Conservation (phyloP, 2,888 invertebrate genomes). For the Cyclophora albipunctata region DNA sequence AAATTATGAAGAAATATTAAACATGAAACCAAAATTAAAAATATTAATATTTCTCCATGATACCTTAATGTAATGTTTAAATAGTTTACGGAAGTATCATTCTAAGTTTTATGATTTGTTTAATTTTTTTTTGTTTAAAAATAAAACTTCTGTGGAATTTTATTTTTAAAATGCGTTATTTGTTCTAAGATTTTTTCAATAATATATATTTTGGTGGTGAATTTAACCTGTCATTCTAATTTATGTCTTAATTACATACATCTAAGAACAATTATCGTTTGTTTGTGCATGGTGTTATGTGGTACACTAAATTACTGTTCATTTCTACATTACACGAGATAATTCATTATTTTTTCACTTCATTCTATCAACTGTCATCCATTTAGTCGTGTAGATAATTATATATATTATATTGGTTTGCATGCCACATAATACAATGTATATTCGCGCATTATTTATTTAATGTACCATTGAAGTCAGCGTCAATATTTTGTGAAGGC, state of each 20-base stretch:
- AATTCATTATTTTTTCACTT: conserved; percentile 21
- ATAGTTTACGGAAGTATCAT: conserved; percentile 20
- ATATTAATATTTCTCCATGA: conserved; percentile 61
- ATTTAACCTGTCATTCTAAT: no score
- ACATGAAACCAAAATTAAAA: conserved; percentile 4
- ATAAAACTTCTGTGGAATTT: not conserved
- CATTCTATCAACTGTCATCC: conserved; percentile 22
- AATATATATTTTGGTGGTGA: no score
- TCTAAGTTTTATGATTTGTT: conserved; percentile 32
- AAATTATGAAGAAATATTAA: conserved; percentile 70
- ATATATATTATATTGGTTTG: conserved; percentile 31
- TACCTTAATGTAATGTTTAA: conserved; percentile 26
- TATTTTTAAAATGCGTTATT: not conserved
- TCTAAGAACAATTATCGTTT: conserved; percentile 30
- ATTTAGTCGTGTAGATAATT: conserved; percentile 22
- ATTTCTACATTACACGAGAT: no score
- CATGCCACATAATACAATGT: conserved; percentile 74
- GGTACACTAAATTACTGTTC: conserved; percentile 42
- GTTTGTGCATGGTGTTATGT: conserved; percentile 71
- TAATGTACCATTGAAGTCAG: conserved; percentile 61
- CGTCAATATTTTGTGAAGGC: conserved; percentile 60
- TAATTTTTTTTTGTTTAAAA: conserved; percentile 14
- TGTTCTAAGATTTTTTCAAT: not conserved
- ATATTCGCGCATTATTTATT: conserved; percentile 53
- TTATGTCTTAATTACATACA: conserved; percentile 5